phyloP scores from a whole-genome alignment of 2,888 invertebrate species.

The Mactromeris polynyma region DNA sequence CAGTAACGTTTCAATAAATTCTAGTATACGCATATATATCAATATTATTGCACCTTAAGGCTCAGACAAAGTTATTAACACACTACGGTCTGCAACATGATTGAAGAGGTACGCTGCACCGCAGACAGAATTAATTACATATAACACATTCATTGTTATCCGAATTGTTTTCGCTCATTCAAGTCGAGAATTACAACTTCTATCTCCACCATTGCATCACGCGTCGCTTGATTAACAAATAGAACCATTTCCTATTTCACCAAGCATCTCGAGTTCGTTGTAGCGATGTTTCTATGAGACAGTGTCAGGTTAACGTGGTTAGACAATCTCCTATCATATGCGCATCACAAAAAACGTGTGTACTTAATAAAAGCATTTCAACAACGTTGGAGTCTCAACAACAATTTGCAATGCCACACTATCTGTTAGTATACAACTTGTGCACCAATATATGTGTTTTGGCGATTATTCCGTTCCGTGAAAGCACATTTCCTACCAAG shows the following conservation, averaged over 20 bases:
- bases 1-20: not conserved
- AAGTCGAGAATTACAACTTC: not conserved
- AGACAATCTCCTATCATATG: not conserved
- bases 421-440: not conserved
- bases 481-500: no score
- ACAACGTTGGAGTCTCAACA: not conserved
- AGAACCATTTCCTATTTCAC: not conserved
- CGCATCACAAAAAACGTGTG: not conserved
- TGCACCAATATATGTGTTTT: not conserved
- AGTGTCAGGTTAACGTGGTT: not conserved
- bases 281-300: not conserved
- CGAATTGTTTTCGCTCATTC: not conserved
- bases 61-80: not conserved
- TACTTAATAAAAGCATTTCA: not conserved
- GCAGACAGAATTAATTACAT: not conserved
- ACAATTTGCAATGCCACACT: not conserved
- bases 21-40: not conserved
- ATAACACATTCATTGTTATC: not conserved
- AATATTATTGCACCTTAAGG: not conserved
- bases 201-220: not conserved
- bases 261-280: not conserved
- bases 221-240: not conserved
- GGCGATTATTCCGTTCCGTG: not conserved
- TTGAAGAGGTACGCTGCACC: not conserved
- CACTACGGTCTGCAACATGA: not conserved